These are phyloP conservation scores for Otus sunia DNA, from an alignment of 2,113 vertebrate species.

Conservation along the genomic window DNA sequence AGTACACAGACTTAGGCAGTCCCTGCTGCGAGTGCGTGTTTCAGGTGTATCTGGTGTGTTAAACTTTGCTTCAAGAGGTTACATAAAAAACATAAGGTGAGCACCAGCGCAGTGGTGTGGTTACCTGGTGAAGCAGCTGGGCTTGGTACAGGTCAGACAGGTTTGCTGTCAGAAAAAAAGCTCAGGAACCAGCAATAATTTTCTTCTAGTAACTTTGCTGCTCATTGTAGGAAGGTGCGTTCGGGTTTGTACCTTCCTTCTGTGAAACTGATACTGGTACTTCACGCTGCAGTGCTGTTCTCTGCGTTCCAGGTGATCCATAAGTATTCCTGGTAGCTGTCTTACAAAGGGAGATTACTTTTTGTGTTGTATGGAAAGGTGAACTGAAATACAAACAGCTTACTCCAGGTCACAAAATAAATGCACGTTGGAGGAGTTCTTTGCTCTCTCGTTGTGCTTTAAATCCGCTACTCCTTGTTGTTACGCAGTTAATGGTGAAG, in stretches of 20 bases:
- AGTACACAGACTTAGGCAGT: neutral
- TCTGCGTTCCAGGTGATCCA: accelerated
- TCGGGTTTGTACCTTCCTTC: neutral
- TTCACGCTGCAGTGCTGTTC: accelerated
- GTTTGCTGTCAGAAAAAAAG: neutral
- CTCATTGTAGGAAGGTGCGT: accelerated
- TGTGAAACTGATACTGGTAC: accelerated
- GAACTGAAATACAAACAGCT: neutral
- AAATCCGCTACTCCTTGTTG: neutral
- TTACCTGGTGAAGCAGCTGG: neutral
- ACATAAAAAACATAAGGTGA: neutral
- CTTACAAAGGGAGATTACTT: neutral
- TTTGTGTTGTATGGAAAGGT: neutral
- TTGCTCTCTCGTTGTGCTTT: neutral
- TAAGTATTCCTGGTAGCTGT: neutral
- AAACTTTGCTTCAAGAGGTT: neutral
- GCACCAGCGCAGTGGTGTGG: neutral
- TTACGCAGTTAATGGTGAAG: accelerated
- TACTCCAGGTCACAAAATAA: neutral
- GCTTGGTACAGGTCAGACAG: neutral
- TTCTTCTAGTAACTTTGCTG: neutral
- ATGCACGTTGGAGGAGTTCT: neutral
- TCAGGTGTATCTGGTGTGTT: accelerated
- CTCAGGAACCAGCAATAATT: neutral
- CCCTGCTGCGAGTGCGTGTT: accelerated